A percentile compares a stretch with the other conserved stretches of the same genome.
These are phyloP conservation scores for Thymallus thymallus DNA, from an alignment of 2,113 vertebrate genomes.

Conservation along the genomic window DNA sequence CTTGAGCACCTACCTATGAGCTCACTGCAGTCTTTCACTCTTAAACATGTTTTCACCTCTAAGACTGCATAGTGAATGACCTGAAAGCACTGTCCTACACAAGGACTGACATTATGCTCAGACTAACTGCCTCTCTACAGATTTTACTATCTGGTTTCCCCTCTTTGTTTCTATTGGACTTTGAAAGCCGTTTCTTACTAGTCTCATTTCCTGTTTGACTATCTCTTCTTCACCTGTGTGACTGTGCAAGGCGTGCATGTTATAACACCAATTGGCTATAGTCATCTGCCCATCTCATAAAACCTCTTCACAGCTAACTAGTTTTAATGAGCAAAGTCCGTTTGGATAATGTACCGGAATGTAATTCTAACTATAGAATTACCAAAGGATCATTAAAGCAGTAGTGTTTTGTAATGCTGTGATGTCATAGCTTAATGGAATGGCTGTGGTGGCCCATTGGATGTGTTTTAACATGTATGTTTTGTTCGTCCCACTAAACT, in stretches of 20 bases:
- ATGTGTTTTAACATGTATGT: constrained; percentile 41
- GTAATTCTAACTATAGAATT: neutral
- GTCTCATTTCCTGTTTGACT: neutral
- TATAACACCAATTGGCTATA: neutral
- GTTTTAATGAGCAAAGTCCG: neutral
- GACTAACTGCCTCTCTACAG: neutral
- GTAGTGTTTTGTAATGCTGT: neutral
- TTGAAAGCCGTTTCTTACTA: neutral
- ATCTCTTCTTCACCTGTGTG: constrained; percentile 9
- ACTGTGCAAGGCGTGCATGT: constrained; percentile 19
- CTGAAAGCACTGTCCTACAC: neutral
- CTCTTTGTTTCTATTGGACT: neutral
- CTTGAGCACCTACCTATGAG: constrained; percentile 6
- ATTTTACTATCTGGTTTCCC: neutral
- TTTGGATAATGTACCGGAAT: neutral
- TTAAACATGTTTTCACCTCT: neutral
- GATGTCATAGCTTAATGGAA: constrained; percentile 5
- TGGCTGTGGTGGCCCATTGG: too few relatives aligned
- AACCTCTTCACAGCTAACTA: neutral
- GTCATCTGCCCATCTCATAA: neutral
- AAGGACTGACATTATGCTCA: neutral
- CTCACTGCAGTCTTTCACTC: neutral
- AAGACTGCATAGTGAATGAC: neutral
- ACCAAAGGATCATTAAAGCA: too few relatives aligned
- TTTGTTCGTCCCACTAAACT: constrained; percentile 42